Evolutionary conservation across 2,797 vertebrate species (phyloP).

Genomic region (Carcharodon carcharias): DNA sequence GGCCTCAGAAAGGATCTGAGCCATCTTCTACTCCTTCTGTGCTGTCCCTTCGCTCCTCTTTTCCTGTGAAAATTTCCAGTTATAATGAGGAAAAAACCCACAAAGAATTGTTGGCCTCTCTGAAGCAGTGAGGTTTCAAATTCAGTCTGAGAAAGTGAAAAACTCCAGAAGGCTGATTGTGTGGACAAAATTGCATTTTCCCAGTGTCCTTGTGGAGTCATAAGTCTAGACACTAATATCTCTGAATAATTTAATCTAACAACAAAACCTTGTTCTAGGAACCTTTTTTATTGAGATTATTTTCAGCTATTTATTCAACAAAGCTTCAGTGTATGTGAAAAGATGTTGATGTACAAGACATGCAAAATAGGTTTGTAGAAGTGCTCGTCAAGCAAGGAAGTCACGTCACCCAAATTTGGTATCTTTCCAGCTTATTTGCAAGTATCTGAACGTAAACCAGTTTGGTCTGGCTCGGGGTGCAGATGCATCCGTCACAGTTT

Average conservation of each 20-base stretch:
- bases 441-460: not conserved
- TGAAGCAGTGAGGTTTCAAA: not conserved
- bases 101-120: not conserved
- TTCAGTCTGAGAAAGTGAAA: constrained; percentile 14
- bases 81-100: not conserved
- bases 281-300: constrained; percentile 23
- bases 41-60: not conserved
- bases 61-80: not conserved
- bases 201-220: constrained; percentile 27
- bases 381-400: not conserved
- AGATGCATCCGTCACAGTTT: not conserved
- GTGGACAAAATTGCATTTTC: constrained; percentile 28
- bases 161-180: constrained; percentile 27
- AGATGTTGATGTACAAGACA: not conserved
- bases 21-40: not conserved
- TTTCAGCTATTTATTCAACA: constrained; percentile 25
- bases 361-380: not conserved
- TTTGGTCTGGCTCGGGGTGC: not conserved
- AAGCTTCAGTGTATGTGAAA: constrained; percentile 7
- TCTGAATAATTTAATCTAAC: constrained; percentile 37
- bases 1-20: too few species aligned
- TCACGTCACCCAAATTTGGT: not conserved
- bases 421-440: constrained; percentile 11
- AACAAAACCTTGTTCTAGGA: constrained; percentile 18
- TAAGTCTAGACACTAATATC: constrained; percentile 34